A percentile compares a stretch with the other conserved stretches of the same genome.
phyloP scores from a whole-genome alignment of 2,888 invertebrate genomes.

The Ornithoptera priamus region DNA sequence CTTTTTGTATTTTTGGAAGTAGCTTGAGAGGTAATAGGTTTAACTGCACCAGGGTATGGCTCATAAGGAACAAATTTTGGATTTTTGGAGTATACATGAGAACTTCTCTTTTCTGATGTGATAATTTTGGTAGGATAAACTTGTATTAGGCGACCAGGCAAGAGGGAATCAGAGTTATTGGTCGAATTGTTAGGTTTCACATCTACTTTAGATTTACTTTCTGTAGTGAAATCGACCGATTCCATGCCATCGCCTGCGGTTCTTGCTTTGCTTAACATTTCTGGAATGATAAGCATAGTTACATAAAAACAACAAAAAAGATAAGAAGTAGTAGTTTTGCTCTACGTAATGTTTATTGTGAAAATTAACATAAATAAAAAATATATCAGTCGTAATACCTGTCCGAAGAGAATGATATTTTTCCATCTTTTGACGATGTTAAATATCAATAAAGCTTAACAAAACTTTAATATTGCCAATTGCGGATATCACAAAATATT shows the following conservation, averaged over 20 bases:
- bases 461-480: background rate
- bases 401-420: conserved; percentile 47
- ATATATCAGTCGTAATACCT: conserved; percentile 41
- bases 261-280: conserved; percentile 71
- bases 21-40: conserved; percentile 84
- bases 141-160: conserved; percentile 61
- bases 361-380: background rate
- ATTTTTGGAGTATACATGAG: conserved; percentile 80
- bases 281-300: conserved; percentile 39
- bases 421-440: conserved; percentile 42
- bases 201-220: conserved; percentile 40
- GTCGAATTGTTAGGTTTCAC: conserved; percentile 18
- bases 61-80: conserved; percentile 94
- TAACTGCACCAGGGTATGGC: conserved; percentile 92
- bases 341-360: background rate
- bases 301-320: background rate
- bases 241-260: conserved; percentile 91
- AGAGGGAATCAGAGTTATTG: conserved; percentile 46
- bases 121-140: conserved; percentile 82
- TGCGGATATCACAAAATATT: conserved; percentile 17
- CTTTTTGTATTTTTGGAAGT: conserved; percentile 62
- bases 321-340: background rate
- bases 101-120: conserved; percentile 77
- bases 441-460: background rate
- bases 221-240: conserved; percentile 65